These are phyloP conservation scores for Glossosoma conforme DNA, from an alignment of 1,140 invertebrate species.

Conservation along the genomic window DNA sequence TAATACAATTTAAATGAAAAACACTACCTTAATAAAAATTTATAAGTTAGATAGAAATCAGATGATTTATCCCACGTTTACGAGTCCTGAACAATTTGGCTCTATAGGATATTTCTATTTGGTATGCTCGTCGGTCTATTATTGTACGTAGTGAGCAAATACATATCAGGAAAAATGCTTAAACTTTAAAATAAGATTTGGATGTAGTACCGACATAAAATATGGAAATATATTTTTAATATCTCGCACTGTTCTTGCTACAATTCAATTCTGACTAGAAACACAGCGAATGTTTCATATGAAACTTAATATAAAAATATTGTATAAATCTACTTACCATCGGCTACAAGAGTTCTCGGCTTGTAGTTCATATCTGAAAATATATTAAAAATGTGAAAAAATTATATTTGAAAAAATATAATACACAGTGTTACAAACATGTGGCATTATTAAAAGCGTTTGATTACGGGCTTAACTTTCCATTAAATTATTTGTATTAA, in stretches of 20 bases:
- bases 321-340: conserved; percentile 43
- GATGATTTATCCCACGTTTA: too few species aligned
- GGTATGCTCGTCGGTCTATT: too few species aligned
- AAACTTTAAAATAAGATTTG: neutral
- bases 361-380: conserved; percentile 53
- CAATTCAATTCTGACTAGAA: too few species aligned
- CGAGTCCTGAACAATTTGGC: too few species aligned
- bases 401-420: neutral
- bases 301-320: neutral
- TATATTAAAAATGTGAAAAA: conserved; percentile 19
- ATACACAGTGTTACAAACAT: neutral
- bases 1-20: too few species aligned
- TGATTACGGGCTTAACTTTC: neutral
- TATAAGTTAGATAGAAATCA: too few species aligned
- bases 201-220: neutral
- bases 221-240: neutral
- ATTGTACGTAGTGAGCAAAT: too few species aligned
- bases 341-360: conserved; percentile 46
- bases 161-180: too few species aligned
- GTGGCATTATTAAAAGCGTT: neutral
- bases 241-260: neutral
- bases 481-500: neutral
- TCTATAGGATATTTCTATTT: too few species aligned
- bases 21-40: too few species aligned
- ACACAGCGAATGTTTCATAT: neutral